A percentile compares a stretch with the other conserved stretches of the same genome.
phyloP scores from a whole-genome alignment of 1,140 invertebrate species.

The Nasonia longicornis region DNA sequence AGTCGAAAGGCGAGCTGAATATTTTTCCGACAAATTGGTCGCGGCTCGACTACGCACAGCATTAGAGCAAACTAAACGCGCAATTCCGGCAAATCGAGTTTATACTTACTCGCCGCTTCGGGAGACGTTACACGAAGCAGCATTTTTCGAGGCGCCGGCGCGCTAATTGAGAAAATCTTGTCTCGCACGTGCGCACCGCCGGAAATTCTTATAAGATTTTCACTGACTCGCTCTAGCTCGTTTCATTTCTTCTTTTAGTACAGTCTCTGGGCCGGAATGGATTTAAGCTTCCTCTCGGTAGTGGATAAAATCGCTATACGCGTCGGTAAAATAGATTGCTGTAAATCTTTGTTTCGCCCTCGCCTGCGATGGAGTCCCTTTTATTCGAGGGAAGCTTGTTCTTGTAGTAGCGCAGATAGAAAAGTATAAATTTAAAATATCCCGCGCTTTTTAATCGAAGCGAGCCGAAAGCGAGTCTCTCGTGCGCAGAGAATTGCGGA shows the following conservation, averaged over 20 bases:
- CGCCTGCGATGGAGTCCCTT: too few relatives aligned
- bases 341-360: not conserved
- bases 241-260: not conserved
- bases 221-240: not conserved
- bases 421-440: too few relatives aligned
- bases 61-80: slow-evolving; percentile 34
- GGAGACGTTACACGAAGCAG: not conserved
- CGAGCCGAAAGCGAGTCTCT: too few relatives aligned
- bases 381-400: too few relatives aligned
- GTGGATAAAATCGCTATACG: not conserved
- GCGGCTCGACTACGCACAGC: slow-evolving; percentile 18
- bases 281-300: not conserved
- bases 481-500: not conserved
- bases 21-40: slow-evolving; percentile 42
- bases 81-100: slow-evolving; percentile 38
- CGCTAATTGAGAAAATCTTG: slow-evolving; percentile 37
- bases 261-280: not conserved
- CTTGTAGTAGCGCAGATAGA: too few relatives aligned
- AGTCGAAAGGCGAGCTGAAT: slow-evolving; percentile 37
- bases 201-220: slow-evolving; percentile 29
- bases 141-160: not conserved
- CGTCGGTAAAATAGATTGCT: not conserved
- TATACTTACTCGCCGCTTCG: not conserved
- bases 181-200: not conserved
- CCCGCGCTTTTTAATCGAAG: too few relatives aligned